These are phyloP conservation scores for Oriolus oriolus DNA, from an alignment of 2,113 vertebrate genomes.

Conservation along the genomic window DNA sequence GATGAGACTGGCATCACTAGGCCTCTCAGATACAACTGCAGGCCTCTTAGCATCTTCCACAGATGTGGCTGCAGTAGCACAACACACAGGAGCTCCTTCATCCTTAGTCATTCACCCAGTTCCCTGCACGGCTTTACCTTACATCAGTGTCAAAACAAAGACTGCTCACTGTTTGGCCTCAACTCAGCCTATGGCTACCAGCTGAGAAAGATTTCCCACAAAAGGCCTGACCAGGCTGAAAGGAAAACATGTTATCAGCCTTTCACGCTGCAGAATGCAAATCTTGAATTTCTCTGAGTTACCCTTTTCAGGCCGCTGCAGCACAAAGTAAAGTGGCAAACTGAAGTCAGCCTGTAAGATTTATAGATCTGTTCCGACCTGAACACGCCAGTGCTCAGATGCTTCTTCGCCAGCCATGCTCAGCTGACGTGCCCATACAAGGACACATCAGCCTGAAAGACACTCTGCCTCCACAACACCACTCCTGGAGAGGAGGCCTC, in stretches of 20 bases:
- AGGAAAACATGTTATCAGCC: not conserved
- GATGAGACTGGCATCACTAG: not conserved
- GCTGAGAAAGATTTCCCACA: not conserved
- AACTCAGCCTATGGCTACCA: not conserved
- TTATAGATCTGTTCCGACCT: not conserved
- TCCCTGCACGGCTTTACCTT: not conserved
- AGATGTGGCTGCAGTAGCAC: not conserved
- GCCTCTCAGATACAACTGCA: not conserved
- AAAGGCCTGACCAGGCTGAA: not conserved
- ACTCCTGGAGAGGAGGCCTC: not conserved
- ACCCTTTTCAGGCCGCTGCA: not conserved
- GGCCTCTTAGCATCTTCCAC: not conserved
- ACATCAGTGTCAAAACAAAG: not conserved
- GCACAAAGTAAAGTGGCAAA: not conserved
- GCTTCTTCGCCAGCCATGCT: not conserved
- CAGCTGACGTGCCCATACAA: not conserved
- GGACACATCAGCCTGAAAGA: not conserved
- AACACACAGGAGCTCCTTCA: not conserved
- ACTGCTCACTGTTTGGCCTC: not conserved
- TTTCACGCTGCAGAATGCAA: not conserved
- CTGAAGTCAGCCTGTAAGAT: not conserved
- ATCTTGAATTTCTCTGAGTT: not conserved
- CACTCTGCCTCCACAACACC: accelerated
- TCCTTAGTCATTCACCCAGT: not conserved
- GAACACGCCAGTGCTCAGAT: not conserved